Evolutionary conservation across 2,113 vertebrate species (phyloP).

Genomic region (Rana temporaria): DNA sequence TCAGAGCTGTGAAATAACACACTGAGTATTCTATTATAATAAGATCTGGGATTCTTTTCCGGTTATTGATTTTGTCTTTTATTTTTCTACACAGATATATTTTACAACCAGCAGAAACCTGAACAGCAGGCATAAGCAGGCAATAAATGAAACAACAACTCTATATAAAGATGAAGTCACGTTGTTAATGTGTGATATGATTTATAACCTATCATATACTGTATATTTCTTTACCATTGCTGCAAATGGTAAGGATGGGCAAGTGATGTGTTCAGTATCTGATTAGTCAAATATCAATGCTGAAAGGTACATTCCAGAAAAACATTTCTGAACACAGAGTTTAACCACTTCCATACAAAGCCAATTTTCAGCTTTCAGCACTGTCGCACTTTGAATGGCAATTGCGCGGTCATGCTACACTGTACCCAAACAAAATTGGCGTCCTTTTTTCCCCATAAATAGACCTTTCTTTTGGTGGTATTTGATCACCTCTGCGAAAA

Average conservation of each 20-base stretch:
- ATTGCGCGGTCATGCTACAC: too few species aligned
- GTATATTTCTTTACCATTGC: neutral
- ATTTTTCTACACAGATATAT: conserved; percentile 29
- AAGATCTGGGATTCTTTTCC: conserved; percentile 24
- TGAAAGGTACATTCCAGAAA: too few species aligned
- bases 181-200: conserved; percentile 7
- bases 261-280: neutral
- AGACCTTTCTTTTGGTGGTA: too few species aligned
- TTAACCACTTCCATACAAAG: too few species aligned
- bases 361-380: too few species aligned
- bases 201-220: neutral
- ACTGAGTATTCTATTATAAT: conserved; percentile 38
- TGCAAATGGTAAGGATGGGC: neutral
- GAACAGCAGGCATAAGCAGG: conserved; percentile 6
- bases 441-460: too few species aligned
- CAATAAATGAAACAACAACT: conserved; percentile 21
- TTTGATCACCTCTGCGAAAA: too few species aligned
- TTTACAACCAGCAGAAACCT: conserved; percentile 29
- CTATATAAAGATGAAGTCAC: conserved; percentile 12
- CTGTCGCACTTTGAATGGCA: too few species aligned
- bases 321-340: too few species aligned
- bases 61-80: conserved; percentile 34
- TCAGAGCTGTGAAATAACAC: conserved; percentile 29
- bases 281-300: too few species aligned
- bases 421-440: too few species aligned